Conservation (phyloP, 2,113 vertebrate species). For the Ictalurus punctatus region DNA sequence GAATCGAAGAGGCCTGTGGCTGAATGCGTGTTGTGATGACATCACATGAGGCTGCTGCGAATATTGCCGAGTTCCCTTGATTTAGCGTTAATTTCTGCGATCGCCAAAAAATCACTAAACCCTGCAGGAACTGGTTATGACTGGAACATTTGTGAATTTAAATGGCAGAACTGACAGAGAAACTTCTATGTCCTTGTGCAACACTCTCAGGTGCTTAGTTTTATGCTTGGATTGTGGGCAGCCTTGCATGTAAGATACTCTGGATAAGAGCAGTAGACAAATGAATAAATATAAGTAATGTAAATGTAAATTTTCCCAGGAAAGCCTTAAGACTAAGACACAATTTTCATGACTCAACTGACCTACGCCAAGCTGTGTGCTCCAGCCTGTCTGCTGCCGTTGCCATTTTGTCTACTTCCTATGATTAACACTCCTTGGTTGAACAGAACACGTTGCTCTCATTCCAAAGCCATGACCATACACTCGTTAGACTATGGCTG, state of each 20-base stretch:
- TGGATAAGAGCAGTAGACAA: background rate
- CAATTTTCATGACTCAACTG: background rate
- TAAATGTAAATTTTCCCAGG: background rate
- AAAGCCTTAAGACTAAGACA: background rate
- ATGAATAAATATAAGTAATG: no score
- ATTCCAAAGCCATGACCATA: background rate
- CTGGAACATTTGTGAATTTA: background rate
- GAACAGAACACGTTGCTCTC: background rate
- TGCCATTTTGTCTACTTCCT: constrained; percentile 11
- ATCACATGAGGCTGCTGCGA: no score
- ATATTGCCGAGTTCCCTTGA: no score
- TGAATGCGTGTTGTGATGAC: no score
- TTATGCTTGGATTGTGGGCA: background rate
- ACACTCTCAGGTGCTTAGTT: background rate
- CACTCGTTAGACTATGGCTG: background rate
- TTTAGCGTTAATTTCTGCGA: no score
- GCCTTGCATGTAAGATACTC: background rate
- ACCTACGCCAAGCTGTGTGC: background rate
- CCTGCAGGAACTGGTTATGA: no score
- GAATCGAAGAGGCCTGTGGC: no score
- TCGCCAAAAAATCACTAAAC: no score
- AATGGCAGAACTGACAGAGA: background rate
- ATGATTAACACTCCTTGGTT: background rate
- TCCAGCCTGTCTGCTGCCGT: background rate
- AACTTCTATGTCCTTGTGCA: background rate